A percentile compares a stretch with the other conserved stretches of the same genome.
These are phyloP conservation scores for Hydrotaea cyrtoneurina DNA, from an alignment of 2,888 invertebrate species.

Conservation along the genomic window DNA sequence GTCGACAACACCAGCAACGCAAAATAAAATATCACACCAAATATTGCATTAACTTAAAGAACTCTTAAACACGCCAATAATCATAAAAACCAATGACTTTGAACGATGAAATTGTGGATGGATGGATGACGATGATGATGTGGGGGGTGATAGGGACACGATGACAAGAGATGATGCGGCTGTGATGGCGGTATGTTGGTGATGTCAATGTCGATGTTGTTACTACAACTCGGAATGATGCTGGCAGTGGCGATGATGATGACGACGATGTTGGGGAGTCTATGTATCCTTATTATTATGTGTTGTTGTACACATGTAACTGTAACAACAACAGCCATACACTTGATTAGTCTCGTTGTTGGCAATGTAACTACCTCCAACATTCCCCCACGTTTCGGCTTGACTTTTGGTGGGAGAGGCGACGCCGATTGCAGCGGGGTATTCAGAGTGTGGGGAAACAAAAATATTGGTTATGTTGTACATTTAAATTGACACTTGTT, in stretches of 20 bases:
- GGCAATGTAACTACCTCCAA: not conserved
- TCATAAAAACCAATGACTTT: constrained; percentile 77
- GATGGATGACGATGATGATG: constrained; percentile 47
- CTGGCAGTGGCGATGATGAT: no score
- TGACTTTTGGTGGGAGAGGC: no score
- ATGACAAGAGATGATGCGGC: constrained; percentile 9
- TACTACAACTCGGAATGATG: constrained; percentile 9
- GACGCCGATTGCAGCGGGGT: no score
- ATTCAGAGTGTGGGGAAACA: not conserved
- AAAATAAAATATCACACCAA: constrained; percentile 48
- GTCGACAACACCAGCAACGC: constrained; percentile 65
- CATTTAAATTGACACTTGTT: constrained; percentile 64
- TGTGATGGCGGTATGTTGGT: not conserved
- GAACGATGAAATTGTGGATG: constrained; percentile 72
- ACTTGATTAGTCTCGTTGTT: constrained; percentile 64
- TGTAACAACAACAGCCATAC: constrained; percentile 41
- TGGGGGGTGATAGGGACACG: constrained; percentile 39
- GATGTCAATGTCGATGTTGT: not conserved
- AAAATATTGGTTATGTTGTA: constrained; percentile 61
- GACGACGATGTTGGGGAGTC: constrained; percentile 22
- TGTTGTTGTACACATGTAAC: constrained; percentile 40
- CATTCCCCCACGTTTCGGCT: not conserved
- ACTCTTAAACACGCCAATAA: constrained; percentile 77
- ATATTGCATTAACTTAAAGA: constrained; percentile 66
- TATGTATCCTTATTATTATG: constrained; percentile 47